phyloP scores from a whole-genome alignment of 2,113 vertebrate genomes.

The Triplophysa siluroides region DNA sequence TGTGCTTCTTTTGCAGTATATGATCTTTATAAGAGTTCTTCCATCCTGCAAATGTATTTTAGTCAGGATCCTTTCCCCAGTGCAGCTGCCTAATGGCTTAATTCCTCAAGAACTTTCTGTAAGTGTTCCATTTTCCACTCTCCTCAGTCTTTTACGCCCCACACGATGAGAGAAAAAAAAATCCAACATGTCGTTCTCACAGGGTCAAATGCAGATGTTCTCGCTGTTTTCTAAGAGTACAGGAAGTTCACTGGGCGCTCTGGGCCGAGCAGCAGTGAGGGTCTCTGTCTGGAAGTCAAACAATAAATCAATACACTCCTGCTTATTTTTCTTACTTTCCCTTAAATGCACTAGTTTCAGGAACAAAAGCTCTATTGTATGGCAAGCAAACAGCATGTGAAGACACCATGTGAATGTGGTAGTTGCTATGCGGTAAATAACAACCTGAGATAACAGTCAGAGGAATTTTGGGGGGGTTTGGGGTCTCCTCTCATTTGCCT shows the following conservation, averaged over 20 bases:
- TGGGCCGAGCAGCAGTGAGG: slow-evolving; percentile 6
- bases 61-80: not conserved
- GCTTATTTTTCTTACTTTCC: not conserved
- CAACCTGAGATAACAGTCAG: not conserved
- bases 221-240: slow-evolving; percentile 1
- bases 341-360: not conserved
- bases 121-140: not conserved
- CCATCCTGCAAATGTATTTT: not conserved
- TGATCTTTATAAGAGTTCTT: not conserved
- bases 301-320: slow-evolving; percentile 25
- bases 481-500: not conserved
- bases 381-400: slow-evolving; percentile 13
- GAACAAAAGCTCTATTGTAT: slow-evolving; percentile 41
- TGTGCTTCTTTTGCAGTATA: not conserved
- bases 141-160: not conserved
- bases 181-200: slow-evolving; percentile 22
- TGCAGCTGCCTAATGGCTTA: not conserved
- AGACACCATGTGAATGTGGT: not conserved
- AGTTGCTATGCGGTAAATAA: not conserved
- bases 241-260: slow-evolving; percentile 12
- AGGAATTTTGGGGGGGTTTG: not conserved
- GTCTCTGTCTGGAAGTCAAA: slow-evolving; percentile 9
- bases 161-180: not conserved
- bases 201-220: slow-evolving; percentile 19
- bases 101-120: not conserved